These are phyloP conservation scores for Agrypnus murinus DNA, from an alignment of 2,888 invertebrate species.

Conservation along the genomic window DNA sequence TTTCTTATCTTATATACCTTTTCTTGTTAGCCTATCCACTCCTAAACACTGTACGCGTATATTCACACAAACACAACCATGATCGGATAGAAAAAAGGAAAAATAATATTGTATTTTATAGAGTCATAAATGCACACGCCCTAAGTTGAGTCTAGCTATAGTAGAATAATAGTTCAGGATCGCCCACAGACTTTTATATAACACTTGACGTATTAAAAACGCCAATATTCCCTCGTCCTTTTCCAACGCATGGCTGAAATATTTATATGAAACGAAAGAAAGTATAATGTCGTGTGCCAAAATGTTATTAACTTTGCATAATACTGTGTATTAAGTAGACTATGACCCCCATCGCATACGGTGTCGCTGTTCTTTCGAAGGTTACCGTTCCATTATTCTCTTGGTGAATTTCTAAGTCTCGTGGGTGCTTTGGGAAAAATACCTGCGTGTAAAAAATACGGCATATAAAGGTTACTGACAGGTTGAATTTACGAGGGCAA, in stretches of 20 bases:
- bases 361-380: slow-evolving; percentile 41
- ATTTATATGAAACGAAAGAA: neutral
- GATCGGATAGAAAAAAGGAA: slow-evolving; percentile 1
- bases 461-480: slow-evolving; percentile 15
- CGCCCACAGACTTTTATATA: slow-evolving; percentile 41
- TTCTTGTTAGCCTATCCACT: slow-evolving; percentile 9
- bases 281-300: slow-evolving; percentile 3
- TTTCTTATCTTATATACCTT: slow-evolving; percentile 8
- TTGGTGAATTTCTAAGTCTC: slow-evolving; percentile 10
- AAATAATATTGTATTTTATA: slow-evolving; percentile 33
- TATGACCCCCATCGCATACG: slow-evolving; percentile 29
- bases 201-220: slow-evolving; percentile 22
- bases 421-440: slow-evolving; percentile 28
- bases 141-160: slow-evolving; percentile 28
- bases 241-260: too few species aligned
- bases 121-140: slow-evolving; percentile 41
- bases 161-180: slow-evolving; percentile 38
- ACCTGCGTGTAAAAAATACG: slow-evolving; percentile 5
- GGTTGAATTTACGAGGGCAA: neutral
- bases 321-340: slow-evolving; percentile 25
- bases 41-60: neutral
- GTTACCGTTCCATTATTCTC: slow-evolving; percentile 23
- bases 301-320: slow-evolving; percentile 23
- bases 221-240: slow-evolving; percentile 21
- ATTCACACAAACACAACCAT: too few species aligned